These are phyloP conservation scores for Oxyura jamaicensis DNA, from an alignment of 2,113 vertebrate species.

Conservation along the genomic window DNA sequence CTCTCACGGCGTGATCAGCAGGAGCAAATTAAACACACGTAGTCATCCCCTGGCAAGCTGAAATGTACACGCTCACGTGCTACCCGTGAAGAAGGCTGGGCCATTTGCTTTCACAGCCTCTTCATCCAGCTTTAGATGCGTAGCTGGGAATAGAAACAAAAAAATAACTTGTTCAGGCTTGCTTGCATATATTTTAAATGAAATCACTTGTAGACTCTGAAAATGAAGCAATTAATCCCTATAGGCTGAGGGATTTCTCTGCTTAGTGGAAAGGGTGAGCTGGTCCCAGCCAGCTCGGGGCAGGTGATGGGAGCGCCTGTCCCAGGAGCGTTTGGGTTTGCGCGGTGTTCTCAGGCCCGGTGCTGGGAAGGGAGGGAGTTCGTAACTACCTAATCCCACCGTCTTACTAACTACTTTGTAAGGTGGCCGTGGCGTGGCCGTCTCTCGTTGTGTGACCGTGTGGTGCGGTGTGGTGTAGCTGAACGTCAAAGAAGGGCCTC, in stretches of 20 bases:
- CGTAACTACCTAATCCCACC: too few species aligned
- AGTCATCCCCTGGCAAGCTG: not conserved
- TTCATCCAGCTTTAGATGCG: not conserved
- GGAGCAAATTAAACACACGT: not conserved
- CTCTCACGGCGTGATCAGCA: not conserved
- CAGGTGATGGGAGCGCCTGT: too few species aligned
- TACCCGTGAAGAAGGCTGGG: not conserved
- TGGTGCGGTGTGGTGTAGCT: not conserved
- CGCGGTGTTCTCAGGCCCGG: too few species aligned
- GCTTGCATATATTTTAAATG: not conserved
- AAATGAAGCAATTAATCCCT: not conserved
- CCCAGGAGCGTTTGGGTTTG: not conserved
- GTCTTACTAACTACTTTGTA: too few species aligned
- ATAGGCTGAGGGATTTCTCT: not conserved
- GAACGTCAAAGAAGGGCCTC: not conserved
- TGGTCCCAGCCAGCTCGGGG: too few species aligned
- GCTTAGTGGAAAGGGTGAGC: not conserved
- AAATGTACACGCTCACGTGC: not conserved
- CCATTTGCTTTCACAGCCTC: not conserved
- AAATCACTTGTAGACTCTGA: not conserved
- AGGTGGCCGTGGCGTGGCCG: not conserved
- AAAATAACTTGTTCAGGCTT: not conserved
- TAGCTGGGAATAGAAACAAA: not conserved
- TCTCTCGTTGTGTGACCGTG: accelerated
- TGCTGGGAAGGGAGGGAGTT: too few species aligned